These are phyloP conservation scores for Drosophila nigricruria DNA, from an alignment of 2,888 invertebrate species.

Conservation along the genomic window DNA sequence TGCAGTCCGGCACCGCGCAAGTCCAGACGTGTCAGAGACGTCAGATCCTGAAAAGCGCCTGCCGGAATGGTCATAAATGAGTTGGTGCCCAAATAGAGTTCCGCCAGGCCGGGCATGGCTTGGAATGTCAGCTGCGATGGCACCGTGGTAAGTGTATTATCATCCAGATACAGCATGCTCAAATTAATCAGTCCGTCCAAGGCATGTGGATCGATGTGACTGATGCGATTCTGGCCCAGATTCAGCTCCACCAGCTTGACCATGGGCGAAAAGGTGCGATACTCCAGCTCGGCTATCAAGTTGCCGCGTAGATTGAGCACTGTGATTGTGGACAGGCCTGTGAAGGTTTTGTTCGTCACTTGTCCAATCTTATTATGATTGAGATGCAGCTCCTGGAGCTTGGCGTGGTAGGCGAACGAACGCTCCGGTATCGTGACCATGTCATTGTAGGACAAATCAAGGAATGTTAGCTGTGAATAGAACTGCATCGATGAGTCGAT, in stretches of 20 bases:
- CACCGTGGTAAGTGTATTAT: constrained; percentile 92
- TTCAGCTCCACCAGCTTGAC: constrained; percentile 93
- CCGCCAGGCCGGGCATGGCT: constrained; percentile 91
- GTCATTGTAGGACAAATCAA: constrained; percentile 94
- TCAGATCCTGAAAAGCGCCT: constrained; percentile 92
- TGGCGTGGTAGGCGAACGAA: constrained; percentile 92
- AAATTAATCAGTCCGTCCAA: constrained; percentile 92
- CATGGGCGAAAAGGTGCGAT: constrained; percentile 90
- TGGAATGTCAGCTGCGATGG: constrained; percentile 90
- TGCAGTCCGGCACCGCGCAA: constrained; percentile 92
- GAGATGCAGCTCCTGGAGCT: constrained; percentile 92
- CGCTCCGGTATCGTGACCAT: constrained; percentile 92
- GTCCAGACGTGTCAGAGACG: constrained; percentile 91
- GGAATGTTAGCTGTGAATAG: constrained; percentile 93
- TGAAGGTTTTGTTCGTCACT: constrained; percentile 92
- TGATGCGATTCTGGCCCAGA: constrained; percentile 93
- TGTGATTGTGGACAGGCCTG: constrained; percentile 91
- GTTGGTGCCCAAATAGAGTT: constrained; percentile 93
- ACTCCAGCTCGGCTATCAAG: constrained; percentile 91
- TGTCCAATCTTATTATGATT: constrained; percentile 94
- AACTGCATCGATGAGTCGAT: constrained; percentile 96
- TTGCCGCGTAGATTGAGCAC: constrained; percentile 93
- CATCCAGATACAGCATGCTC: constrained; percentile 92
- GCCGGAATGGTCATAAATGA: constrained; percentile 91
- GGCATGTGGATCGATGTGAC: constrained; percentile 91